Evolutionary conservation across 2,888 invertebrate genomes (phyloP), one percentile per base, ranked within the genome.

Genomic region (Phlogophora meticulosa): DNA sequence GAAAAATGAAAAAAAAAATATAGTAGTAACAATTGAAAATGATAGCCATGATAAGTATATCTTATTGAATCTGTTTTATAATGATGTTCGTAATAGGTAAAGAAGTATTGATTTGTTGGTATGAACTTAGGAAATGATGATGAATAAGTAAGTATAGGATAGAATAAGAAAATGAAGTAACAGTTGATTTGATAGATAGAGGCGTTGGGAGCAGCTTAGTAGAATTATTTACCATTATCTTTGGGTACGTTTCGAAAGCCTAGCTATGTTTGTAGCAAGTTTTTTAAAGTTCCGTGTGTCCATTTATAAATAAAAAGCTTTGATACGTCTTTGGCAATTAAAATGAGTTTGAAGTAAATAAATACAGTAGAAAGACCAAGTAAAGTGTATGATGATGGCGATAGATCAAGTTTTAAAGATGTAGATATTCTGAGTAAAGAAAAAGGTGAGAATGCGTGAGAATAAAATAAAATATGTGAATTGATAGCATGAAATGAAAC

Each of bases 401-500:
- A 51, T 9, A 43, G 36, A 36, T 49, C n/a, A 36, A 38, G 17
- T 49, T 72, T 28, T 22, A 32, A 32, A 36, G 13, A 74, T 38
- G 1, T 1, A 38, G 10, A 34, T 38, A 61, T n/a, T 34, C 4
- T 28, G 4, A 57, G 45, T 56, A 24, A 48, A 60, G 24, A 22
- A 58, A 2, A 53, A 9, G 46, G 49, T 65, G 62, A 56, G 55
- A 57, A 63, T 65, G 68, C 60, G 52, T 59, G 53, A 74, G 20
- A 53, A 22, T 42, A 55, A 17, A 51, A 22, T 53, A 45, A 66
- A 43, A 42, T 36, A 22, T 53, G 58, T 62, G 36, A 62, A 72
- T 51, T 74, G 60, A 65, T 63, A 72, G 57, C 66, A 80, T 81
- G 73, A 88, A 89, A 88, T 86, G 87, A 88, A 88, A 88, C 85